Evolutionary conservation across 2,888 invertebrate species (phyloP), one percentile per base, ranked within the genome.

Genomic region (Eulithis testata): DNA sequence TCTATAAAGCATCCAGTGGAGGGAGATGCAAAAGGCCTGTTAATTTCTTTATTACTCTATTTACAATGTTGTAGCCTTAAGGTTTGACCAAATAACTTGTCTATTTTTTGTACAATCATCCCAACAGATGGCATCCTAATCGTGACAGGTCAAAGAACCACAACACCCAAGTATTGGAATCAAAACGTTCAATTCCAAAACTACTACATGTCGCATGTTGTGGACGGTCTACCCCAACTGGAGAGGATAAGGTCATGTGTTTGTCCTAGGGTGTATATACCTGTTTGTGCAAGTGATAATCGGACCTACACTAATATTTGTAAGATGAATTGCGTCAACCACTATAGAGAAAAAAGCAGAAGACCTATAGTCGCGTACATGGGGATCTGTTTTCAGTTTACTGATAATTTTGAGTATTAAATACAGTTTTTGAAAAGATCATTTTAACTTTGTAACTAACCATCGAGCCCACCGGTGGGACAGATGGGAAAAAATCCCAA

Each of bases 241-340:
- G 79, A 80, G 11, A 2, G n/a, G 0, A 75, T 80, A 0, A 8
- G 45, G 0, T 66, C 75, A 3, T 80, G 85, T 11, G 50, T 68
- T 0, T 88, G 88, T n/a, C 88, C 88, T 0, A 73, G 87, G 31
- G 71, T 86, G 2, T 85, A 88, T 44, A 44, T 86, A 0, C 88
- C 88, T 0, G 73, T 87, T 0, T 88, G 88, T 60, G 86, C 73
- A 0, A 56, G 77, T 0, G 81, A 88, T 55, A 77, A 80, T n/a
- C 78, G 69, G 5, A 80, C 81, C 0, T 88, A 83, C 49, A 76
- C 72, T 0, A 79, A 74, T 43, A 1, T 75, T 0, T 79, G 79
- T 31, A 73, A 65, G 62, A 68, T 79, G 72, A 70, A 73, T 36
- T 79, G 79, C 14, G n/a, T 65, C 0, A 76, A 78, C 12, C 4